phyloP scores from a whole-genome alignment of 2,888 invertebrate species.

The Meganola albula region DNA sequence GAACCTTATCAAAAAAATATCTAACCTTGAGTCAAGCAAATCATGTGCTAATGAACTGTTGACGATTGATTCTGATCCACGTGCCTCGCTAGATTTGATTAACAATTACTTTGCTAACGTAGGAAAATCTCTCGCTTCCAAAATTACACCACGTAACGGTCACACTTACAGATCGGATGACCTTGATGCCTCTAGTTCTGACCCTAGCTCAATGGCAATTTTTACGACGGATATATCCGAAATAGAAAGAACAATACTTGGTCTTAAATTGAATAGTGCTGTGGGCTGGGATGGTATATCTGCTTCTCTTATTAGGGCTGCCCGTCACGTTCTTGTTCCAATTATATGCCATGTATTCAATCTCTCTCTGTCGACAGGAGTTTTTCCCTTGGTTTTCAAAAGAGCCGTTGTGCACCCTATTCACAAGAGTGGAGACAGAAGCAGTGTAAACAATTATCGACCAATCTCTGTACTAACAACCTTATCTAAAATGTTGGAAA shows the following conservation, averaged over 20 bases:
- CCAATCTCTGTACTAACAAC: background rate
- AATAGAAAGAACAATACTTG: constrained; percentile 2
- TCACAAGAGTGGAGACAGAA: constrained; percentile 5
- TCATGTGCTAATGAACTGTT: constrained; percentile 2
- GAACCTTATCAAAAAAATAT: constrained; percentile 7
- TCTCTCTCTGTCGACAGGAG: background rate
- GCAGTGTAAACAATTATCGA: constrained; percentile 4
- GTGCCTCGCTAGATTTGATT: background rate
- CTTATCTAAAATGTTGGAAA: constrained; percentile 1
- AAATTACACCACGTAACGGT: background rate
- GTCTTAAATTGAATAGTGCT: constrained; percentile 4
- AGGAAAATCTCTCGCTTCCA: background rate
- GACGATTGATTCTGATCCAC: background rate
- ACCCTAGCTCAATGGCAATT: constrained; percentile 3
- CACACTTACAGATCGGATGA: background rate
- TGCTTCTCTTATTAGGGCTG: constrained; percentile 2
- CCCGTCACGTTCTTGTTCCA: constrained; percentile 1
- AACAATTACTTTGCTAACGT: constrained; percentile 2
- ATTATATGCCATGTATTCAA: constrained; percentile 9
- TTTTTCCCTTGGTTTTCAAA: constrained; percentile 3
- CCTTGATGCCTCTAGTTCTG: background rate
- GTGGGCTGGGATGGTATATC: constrained; percentile 12
- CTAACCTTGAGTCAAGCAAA: constrained; percentile 1
- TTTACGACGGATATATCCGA: constrained; percentile 3
- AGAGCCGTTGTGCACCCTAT: constrained; percentile 3